Evolutionary conservation across 1,140 invertebrate species (phyloP), one percentile per base, ranked within the genome.

Genomic region (Drosophila insularis): DNA sequence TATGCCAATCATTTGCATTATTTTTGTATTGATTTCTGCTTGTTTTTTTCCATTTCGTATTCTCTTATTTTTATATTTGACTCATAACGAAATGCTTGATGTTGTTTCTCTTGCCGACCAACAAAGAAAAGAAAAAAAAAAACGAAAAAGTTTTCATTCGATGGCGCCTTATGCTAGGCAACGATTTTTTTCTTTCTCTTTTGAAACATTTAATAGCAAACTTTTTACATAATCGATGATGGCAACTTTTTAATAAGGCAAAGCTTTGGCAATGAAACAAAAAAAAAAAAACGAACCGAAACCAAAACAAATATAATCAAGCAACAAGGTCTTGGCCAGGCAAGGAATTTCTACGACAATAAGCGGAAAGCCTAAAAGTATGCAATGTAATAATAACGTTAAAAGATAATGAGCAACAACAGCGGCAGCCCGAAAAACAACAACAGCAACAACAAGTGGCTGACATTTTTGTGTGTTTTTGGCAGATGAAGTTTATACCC

Each of bases 341-440:
- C 1, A 27, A 50, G 60, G 55, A 79, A 81, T 81, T 81, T 59
- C 39, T 66, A 46, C 37, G 40, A 50, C 43, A 21, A 62, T 65
- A 50, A 54, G 72, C 78, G 54, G 31, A 63, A 27, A 61, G 64
- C 61, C 65, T 56, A 10, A 73, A 77, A 85, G 74, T 71, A 80
- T 82, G 75, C 82, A 59, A 61, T 71, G 74, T 82, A 77, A 87
- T 82, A 87, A 87, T 89, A 87, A 80, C 80, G 79, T 87, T 89
- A 80, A 82, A 80, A 80, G 80, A 89, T 87, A 87, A 87, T 87
- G 75, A 82, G 71, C 62, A 71, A 31, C 59, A 53, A 8, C 43
- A 46, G 27, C 27, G 37, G 46, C 50, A 31, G 23, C 21, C 35
- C 14, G 43, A 62, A 63, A 70, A 62, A 63, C 74, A 82, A 46